Evolutionary conservation across 2,113 vertebrate species (phyloP), one percentile per base, ranked within the genome.

Genomic region (Crotophaga sulcirostris): DNA sequence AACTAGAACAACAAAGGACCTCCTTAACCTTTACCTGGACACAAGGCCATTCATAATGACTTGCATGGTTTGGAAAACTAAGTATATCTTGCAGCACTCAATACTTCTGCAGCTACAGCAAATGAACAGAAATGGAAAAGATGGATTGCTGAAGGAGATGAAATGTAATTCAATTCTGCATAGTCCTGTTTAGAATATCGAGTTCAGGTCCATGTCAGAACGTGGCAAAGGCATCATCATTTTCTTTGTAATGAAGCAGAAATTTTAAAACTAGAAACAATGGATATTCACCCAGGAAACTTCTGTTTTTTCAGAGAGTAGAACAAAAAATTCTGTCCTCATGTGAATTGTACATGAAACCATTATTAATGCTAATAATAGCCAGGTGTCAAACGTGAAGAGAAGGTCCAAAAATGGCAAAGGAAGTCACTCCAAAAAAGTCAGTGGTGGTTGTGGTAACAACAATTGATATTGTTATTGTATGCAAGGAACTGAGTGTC

Each of bases 1-100:
- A 98, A 98, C 98, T 97, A 98, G 98, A 98, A 97, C 98, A 98
- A 98, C 98, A 98, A 98, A 98, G 97, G 97, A 97, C 97, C 98
- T 98, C 97, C 97, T 97, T 98, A 97, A 98, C 98, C 98, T 98
- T 97, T 98, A 98, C 97, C 98, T 98, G 97, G 97, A 98, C 98
- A 97, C 96, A 97, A 98, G 97, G 97, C 98, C 98, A 98, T 98
- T 98, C 97, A 97, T 98, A 98, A 98, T 97, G 97, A 98, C 97
- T 97, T 95, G 87, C 94, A 90, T 56, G 90, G 94, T 95, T 97
- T 97, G 95, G 95, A 94, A 97, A 98, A 96, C 97, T 96, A 96
- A 96, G 97, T 96, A 81, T 97, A 90, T 97, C 96, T 95, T 51
- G 55, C 77, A 94, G 84, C 93, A 96, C 94, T 98, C 95, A 94